Evolutionary conservation across 2,113 vertebrate genomes (phyloP), one percentile per base, ranked within the genome.

Genomic region (Amia ocellicauda): DNA sequence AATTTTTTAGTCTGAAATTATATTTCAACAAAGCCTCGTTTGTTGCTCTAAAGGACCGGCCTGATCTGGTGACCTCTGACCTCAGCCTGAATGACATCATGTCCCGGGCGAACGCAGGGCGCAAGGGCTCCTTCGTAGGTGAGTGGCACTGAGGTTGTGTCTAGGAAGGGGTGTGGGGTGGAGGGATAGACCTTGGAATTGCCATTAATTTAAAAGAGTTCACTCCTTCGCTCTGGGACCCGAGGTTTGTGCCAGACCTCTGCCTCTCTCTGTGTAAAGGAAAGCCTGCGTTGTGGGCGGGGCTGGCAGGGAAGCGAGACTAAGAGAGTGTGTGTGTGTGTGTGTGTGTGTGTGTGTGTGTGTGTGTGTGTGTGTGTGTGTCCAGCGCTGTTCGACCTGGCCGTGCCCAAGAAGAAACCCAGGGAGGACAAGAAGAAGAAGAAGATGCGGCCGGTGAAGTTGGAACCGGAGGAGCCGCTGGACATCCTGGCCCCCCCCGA

Each of bases 341-440:
- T n/a, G n/a, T n/a, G n/a, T n/a, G n/a, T 23, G 36, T 40, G 4
- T n/a, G 40, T 13, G 40, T 41, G 13, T n/a, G n/a, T n/a, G n/a
- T n/a, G n/a, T n/a, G n/a, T n/a, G n/a, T n/a, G n/a, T n/a, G n/a
- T n/a, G n/a, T n/a, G n/a, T n/a, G n/a, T 23, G 36, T 40, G 4
- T n/a, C 3, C 64, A 90, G 97, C 92, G 0, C 84, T 96, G 2
- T 94, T 92, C 43, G 96, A 97, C 67, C 80, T 97, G 17, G 85
- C 88, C 3, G 78, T 94, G 50, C 90, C 95, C 23, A 99, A 98
- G 83, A 97, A 91, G 75, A 95, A 89, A 45, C 88, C 93, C 8
- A 96, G 89, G 74, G 95, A 98, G 51, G 94, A 99, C 54, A 92
- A 88, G 77, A 93, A 87, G 71, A 97, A 90, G 74, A 98, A 95